Conservation (phyloP, 1,140 invertebrate species). For the Hyphantria cunea region DNA sequence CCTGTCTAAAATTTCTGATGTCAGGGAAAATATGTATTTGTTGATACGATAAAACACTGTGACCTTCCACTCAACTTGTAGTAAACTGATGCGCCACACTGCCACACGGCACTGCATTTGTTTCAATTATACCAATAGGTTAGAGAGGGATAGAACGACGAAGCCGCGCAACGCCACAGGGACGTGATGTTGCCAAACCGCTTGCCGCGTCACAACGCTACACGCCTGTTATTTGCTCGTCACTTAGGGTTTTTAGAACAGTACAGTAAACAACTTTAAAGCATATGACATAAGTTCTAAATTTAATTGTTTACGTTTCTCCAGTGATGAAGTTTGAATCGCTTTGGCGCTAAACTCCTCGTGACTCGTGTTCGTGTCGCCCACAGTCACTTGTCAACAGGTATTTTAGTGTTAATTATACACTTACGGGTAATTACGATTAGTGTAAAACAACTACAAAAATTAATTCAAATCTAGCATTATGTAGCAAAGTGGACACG, state of each 20-base stretch:
- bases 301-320: constrained; percentile 1
- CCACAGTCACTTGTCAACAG: constrained; percentile 34
- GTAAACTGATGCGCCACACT: constrained; percentile 44
- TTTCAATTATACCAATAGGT: constrained; percentile 3
- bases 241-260: constrained; percentile 4
- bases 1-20: background rate
- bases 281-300: background rate
- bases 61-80: constrained; percentile 41
- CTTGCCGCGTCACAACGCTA: constrained; percentile 14
- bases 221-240: constrained; percentile 23
- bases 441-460: constrained; percentile 29
- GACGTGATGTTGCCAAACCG: constrained; percentile 35
- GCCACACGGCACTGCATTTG: constrained; percentile 23
- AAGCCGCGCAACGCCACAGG: constrained; percentile 33
- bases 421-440: constrained; percentile 32
- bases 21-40: constrained; percentile 6
- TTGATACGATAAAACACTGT: constrained; percentile 37
- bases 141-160: constrained; percentile 30
- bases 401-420: constrained; percentile 37
- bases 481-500: constrained; percentile 19
- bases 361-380: constrained; percentile 26
- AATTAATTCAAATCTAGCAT: constrained; percentile 20
- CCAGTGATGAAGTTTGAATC: constrained; percentile 3
- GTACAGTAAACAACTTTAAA: constrained; percentile 2
- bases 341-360: constrained; percentile 29